Conservation (phyloP, 23 tunicate species). For the Clavelina lepadiformis region DNA sequence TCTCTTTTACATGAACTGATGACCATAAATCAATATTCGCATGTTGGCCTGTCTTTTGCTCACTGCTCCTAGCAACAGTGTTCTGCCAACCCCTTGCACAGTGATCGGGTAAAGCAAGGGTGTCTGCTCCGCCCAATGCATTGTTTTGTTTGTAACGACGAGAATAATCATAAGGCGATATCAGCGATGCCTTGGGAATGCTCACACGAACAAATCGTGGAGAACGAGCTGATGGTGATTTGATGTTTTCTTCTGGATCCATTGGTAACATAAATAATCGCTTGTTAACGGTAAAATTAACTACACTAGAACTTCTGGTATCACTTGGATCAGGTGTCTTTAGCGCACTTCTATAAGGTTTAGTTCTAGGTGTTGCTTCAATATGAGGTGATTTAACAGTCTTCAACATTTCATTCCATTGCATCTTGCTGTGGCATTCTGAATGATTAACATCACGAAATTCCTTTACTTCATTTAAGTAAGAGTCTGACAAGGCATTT, state of each 20-base stretch:
- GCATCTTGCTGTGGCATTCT: constrained; percentile 51
- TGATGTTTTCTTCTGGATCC: constrained; percentile 22
- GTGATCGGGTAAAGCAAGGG: constrained; percentile 70
- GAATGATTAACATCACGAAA: constrained; percentile 71
- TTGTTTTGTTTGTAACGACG: not conserved
- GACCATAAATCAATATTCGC: constrained; percentile 34
- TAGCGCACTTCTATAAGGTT: not conserved
- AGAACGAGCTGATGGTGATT: constrained; percentile 42
- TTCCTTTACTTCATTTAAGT: constrained; percentile 64
- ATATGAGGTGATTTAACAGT: constrained; percentile 56
- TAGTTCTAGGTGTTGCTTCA: constrained; percentile 3
- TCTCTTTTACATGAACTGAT: constrained; percentile 55
- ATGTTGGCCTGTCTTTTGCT: not conserved
- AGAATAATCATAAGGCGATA: constrained; percentile 37
- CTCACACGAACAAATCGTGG: constrained; percentile 83
- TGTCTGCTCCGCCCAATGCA: constrained; percentile 37
- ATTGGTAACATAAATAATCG: constrained; percentile 85
- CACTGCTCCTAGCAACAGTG: constrained; percentile 23
- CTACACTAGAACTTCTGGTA: constrained; percentile 56
- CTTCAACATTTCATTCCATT: constrained; percentile 56
- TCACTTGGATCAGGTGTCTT: constrained; percentile 87
- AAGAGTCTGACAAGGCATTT: constrained; percentile 26
- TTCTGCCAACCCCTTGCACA: constrained; percentile 68
- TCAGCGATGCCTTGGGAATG: constrained; percentile 70
- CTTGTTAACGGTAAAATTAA: constrained; percentile 80